phyloP scores from a whole-genome alignment of 2,797 vertebrate genomes.

The Enteromius argenteus region DNA sequence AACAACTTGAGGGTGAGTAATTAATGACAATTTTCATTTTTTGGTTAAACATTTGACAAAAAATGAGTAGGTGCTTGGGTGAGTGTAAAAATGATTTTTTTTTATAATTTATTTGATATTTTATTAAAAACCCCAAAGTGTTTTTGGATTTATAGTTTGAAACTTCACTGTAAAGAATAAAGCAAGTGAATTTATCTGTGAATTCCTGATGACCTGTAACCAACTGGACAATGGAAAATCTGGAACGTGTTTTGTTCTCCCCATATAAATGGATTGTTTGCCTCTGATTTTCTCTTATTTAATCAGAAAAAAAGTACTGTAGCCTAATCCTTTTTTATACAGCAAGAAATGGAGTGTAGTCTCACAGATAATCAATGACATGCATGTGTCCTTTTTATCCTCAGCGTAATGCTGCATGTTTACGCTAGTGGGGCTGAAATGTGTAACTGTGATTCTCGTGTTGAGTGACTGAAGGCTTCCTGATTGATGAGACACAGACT shows the following conservation, averaged over 20 bases:
- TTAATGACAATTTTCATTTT: background rate
- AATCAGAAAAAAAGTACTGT: conserved; percentile 19
- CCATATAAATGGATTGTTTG: conserved; percentile 52
- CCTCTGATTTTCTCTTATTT: conserved; percentile 38
- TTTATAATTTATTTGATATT: background rate
- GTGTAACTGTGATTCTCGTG: conserved; percentile 43
- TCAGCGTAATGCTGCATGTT: conserved; percentile 32
- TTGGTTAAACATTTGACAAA: background rate
- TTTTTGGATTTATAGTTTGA: conserved; percentile 10
- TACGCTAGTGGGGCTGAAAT: conserved; percentile 30
- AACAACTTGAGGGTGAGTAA: background rate
- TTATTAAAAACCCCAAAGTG: background rate
- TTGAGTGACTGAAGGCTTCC: conserved; percentile 39
- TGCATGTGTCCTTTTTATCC: conserved; percentile 12
- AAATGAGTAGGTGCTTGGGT: background rate
- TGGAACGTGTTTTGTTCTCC: conserved; percentile 32
- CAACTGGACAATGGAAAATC: conserved; percentile 32
- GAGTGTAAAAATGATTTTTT: background rate
- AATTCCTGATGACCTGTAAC: conserved; percentile 15
- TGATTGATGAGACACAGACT: conserved; percentile 41
- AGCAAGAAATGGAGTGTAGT: conserved; percentile 1
- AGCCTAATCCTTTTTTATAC: conserved; percentile 30
- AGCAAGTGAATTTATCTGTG: background rate
- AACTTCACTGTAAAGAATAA: background rate
- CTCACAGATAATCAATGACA: conserved; percentile 22